These are phyloP conservation scores for Drosophila fungiperda DNA, from an alignment of 2,888 invertebrate genomes.

Conservation along the genomic window DNA sequence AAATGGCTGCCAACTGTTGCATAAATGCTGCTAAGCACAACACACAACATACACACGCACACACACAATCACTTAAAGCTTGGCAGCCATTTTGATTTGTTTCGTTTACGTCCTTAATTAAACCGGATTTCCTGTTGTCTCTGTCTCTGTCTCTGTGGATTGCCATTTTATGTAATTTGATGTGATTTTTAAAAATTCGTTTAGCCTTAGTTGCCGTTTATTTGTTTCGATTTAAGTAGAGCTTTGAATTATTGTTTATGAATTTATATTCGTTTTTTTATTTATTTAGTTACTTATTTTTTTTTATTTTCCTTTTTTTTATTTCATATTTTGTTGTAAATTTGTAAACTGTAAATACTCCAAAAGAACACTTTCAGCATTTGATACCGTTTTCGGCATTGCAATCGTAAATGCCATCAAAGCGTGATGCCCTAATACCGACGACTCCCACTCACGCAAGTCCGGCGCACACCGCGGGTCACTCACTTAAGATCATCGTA, in stretches of 20 bases:
- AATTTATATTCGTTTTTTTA: constrained; percentile 31
- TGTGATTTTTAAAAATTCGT: constrained; percentile 59
- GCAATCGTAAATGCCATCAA: not conserved
- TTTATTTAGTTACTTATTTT: constrained; percentile 13
- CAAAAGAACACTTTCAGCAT: constrained; percentile 72
- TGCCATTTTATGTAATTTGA: constrained; percentile 37
- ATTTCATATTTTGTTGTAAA: constrained; percentile 69
- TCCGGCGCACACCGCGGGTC: not conserved
- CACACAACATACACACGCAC: constrained; percentile 36
- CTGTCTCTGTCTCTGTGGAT: constrained; percentile 28
- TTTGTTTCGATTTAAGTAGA: constrained; percentile 30
- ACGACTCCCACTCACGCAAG: constrained; percentile 9
- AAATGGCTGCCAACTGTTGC: constrained; percentile 56
- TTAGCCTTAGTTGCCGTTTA: constrained; percentile 19
- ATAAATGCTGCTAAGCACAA: constrained; percentile 56
- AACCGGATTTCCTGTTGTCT: constrained; percentile 26
- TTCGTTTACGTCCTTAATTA: constrained; percentile 7
- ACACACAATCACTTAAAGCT: constrained; percentile 46
- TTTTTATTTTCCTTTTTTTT: constrained; percentile 9
- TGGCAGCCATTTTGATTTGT: constrained; percentile 50
- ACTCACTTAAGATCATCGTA: constrained; percentile 84
- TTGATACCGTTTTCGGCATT: constrained; percentile 10
- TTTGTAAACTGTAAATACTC: constrained; percentile 82
- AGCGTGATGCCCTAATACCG: not conserved
- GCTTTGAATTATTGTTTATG: constrained; percentile 36